Evolutionary conservation across 2,888 invertebrate genomes (phyloP).

Genomic region (Drosophila tripunctata): DNA sequence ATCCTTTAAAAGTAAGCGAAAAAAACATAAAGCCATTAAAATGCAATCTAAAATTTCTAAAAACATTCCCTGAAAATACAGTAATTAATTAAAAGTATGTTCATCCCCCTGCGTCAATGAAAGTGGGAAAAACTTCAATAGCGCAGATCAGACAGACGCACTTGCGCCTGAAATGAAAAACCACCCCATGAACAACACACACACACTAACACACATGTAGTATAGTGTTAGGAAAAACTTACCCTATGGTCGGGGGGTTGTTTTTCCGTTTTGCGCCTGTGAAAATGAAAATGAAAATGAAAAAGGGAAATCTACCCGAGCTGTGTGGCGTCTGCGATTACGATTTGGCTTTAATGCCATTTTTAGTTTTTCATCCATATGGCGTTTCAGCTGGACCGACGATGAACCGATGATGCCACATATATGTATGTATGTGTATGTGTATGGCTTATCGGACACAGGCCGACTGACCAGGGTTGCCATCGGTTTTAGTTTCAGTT

Average conservation of each 20-base stretch:
- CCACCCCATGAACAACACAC: constrained; percentile 51
- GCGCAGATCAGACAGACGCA: constrained; percentile 28
- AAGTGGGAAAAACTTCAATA: constrained; percentile 54
- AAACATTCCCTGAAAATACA: constrained; percentile 1
- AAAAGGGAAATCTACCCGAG: constrained; percentile 72
- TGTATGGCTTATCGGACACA: constrained; percentile 59
- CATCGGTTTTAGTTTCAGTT: constrained; percentile 37
- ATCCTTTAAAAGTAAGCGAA: constrained; percentile 11
- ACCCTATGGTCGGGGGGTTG: constrained; percentile 72
- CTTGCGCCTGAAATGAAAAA: constrained; percentile 40
- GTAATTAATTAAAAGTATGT: constrained; percentile 51
- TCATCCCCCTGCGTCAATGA: constrained; percentile 25
- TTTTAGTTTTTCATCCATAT: constrained; percentile 72
- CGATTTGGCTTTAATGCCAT: constrained; percentile 72
- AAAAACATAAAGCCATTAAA: constrained; percentile 16
- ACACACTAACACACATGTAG: constrained; percentile 21
- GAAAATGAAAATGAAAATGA: constrained; percentile 43
- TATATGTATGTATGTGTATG: too few species aligned
- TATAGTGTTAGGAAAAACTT: constrained; percentile 37
- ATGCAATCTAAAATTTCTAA: constrained; percentile 7
- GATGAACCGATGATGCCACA: too few species aligned
- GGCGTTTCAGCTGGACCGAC: constrained; percentile 41
- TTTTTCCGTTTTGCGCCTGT: constrained; percentile 64
- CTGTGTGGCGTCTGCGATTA: constrained; percentile 62
- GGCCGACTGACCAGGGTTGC: constrained; percentile 42